phyloP scores from a whole-genome alignment of 1,140 invertebrate genomes.

The Matsumurasca onukii region DNA sequence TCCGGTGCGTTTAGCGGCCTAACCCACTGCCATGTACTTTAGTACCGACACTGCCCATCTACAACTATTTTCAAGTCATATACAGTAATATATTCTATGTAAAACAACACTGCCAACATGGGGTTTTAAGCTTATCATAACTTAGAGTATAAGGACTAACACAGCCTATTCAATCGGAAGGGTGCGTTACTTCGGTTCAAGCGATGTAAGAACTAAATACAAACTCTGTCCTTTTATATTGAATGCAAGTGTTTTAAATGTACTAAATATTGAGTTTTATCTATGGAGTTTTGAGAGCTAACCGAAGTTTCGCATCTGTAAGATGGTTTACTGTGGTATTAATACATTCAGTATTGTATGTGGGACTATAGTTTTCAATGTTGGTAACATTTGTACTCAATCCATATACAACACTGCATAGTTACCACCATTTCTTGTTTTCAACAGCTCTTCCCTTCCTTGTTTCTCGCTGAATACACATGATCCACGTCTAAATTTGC shows the following conservation, averaged over 20 bases:
- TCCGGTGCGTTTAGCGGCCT: constrained; percentile 9
- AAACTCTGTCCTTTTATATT: too few relatives aligned
- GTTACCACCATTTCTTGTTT: constrained; percentile 18
- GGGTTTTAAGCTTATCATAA: constrained; percentile 14
- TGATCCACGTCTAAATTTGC: too few relatives aligned
- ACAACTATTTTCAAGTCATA: constrained; percentile 22
- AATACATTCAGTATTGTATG: constrained; percentile 18
- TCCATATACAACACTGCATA: constrained; percentile 25
- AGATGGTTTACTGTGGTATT: too few relatives aligned
- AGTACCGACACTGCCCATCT: constrained; percentile 8
- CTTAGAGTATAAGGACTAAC: too few relatives aligned
- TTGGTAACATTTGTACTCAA: neutral
- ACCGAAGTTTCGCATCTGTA: too few relatives aligned
- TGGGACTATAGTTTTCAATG: constrained; percentile 20
- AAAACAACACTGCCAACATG: constrained; percentile 19
- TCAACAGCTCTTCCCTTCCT: neutral
- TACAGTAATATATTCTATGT: constrained; percentile 15
- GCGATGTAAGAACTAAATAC: too few relatives aligned
- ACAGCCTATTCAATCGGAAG: too few relatives aligned
- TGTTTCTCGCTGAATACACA: constrained; percentile 11
- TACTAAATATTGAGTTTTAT: too few relatives aligned
- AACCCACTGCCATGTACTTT: constrained; percentile 15
- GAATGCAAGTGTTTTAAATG: too few relatives aligned
- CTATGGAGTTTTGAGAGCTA: too few relatives aligned
- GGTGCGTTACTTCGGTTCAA: too few relatives aligned